A percentile compares a stretch with the other conserved stretches of the same genome.
phyloP scores from a whole-genome alignment of 2,888 invertebrate genomes.

The Pachydiplax longipennis region DNA sequence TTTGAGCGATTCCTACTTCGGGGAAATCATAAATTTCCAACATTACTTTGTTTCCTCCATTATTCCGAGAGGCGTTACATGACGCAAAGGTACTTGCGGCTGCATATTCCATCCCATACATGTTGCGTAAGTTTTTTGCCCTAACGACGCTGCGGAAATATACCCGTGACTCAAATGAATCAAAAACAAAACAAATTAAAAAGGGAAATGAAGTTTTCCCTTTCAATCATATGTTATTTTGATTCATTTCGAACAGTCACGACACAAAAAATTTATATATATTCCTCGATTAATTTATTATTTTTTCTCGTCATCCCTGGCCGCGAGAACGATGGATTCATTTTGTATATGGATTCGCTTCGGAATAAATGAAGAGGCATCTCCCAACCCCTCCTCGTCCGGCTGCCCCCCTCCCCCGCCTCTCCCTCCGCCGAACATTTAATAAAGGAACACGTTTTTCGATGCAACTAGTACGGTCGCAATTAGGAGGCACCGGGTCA shows the following conservation, averaged over 20 bases:
- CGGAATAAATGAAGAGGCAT: conserved; percentile 1
- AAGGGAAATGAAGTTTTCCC: conserved; percentile 44
- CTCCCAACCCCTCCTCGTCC: not conserved
- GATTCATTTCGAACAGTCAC: conserved; percentile 38
- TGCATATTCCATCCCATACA: too few species aligned
- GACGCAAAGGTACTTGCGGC: too few species aligned
- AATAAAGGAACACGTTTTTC: conserved; percentile 4
- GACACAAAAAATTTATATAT: conserved; percentile 20
- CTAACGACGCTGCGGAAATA: not conserved
- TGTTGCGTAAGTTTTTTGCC: too few species aligned
- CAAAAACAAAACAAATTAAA: conserved; percentile 42
- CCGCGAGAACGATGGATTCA: not conserved
- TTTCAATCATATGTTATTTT: conserved; percentile 45
- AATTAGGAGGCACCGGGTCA: not conserved
- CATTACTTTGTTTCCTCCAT: too few species aligned
- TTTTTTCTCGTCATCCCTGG: not conserved
- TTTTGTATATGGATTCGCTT: conserved; percentile 1
- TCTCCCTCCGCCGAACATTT: conserved; percentile 1
- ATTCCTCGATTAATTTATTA: conserved; percentile 3
- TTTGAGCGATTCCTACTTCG: too few species aligned
- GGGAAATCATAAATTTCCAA: too few species aligned
- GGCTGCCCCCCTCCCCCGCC: not conserved
- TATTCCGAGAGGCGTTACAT: too few species aligned
- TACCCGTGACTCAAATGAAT: conserved; percentile 43
- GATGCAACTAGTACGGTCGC: conserved; percentile 25